Evolutionary conservation across 2,888 invertebrate species (phyloP).

Genomic region (Drosophila rellima): DNA sequence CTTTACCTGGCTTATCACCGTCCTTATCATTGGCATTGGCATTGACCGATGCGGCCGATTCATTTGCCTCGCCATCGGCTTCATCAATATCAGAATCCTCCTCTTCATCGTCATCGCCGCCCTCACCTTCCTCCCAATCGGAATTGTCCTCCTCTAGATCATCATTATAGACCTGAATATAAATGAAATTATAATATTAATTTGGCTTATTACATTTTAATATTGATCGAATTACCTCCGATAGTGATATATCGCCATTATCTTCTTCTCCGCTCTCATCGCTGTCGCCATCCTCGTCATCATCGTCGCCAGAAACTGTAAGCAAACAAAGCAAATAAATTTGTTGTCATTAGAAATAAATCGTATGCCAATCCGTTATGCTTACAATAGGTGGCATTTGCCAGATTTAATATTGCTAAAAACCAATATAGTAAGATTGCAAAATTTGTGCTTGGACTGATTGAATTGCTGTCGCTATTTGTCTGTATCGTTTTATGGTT

Average conservation of each 20-base stretch:
- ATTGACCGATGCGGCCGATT: conserved; percentile 72
- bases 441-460: conserved; percentile 66
- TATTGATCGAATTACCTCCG: conserved; percentile 71
- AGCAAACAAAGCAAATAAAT: conserved; percentile 57
- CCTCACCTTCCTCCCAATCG: conserved; percentile 88
- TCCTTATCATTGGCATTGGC: conserved; percentile 69
- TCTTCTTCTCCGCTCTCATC: conserved; percentile 88
- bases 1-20: conserved; percentile 66
- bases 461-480: conserved; percentile 27
- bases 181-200: neutral
- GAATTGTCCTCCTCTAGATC: conserved; percentile 88
- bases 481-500: conserved; percentile 24
- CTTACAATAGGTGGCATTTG: conserved; percentile 85
- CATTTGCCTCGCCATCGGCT: conserved; percentile 85
- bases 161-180: conserved; percentile 86
- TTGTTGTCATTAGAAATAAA: conserved; percentile 41
- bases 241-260: conserved; percentile 86
- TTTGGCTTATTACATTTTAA: neutral
- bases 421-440: conserved; percentile 84
- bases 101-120: conserved; percentile 87
- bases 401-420: conserved; percentile 84
- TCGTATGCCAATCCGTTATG: conserved; percentile 52
- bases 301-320: conserved; percentile 73
- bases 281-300: conserved; percentile 87
- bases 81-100: conserved; percentile 87